phyloP scores from a whole-genome alignment of 2,888 invertebrate genomes.

The Gandaritis pyraliata region DNA sequence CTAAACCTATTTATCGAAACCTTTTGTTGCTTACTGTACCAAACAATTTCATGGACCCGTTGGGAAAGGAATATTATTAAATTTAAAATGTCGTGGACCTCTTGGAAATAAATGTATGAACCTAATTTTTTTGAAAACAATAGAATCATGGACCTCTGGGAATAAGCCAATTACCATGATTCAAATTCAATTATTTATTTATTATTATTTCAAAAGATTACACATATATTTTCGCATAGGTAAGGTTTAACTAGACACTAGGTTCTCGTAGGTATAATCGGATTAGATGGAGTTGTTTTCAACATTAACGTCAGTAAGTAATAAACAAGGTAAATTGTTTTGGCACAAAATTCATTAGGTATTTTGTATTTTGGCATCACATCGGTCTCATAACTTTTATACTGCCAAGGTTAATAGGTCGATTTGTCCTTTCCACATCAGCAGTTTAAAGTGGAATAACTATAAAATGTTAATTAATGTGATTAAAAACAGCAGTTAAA shows the following conservation, averaged over 20 bases:
- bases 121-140: too few relatives aligned
- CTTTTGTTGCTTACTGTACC: too few relatives aligned
- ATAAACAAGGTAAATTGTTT: constrained; percentile 22
- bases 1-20: too few relatives aligned
- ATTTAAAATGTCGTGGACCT: too few relatives aligned
- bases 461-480: background rate
- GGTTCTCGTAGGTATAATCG: too few relatives aligned
- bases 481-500: background rate
- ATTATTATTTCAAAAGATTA: too few relatives aligned
- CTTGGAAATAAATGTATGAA: too few relatives aligned
- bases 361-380: constrained; percentile 36
- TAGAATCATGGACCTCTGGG: too few relatives aligned
- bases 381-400: constrained; percentile 31
- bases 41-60: too few relatives aligned
- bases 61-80: too few relatives aligned
- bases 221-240: too few relatives aligned
- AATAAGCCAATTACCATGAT: constrained; percentile 11
- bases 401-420: constrained; percentile 17
- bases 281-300: constrained; percentile 30
- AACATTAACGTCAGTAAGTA: constrained; percentile 17
- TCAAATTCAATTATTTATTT: constrained; percentile 28
- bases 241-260: too few relatives aligned
- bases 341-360: constrained; percentile 35
- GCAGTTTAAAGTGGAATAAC: background rate
- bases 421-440: background rate